A percentile compares a stretch with the other conserved stretches of the same genome.
Evolutionary conservation across 2,797 vertebrate species (phyloP).

Genomic region (Dendrocincla tyrannina): DNA sequence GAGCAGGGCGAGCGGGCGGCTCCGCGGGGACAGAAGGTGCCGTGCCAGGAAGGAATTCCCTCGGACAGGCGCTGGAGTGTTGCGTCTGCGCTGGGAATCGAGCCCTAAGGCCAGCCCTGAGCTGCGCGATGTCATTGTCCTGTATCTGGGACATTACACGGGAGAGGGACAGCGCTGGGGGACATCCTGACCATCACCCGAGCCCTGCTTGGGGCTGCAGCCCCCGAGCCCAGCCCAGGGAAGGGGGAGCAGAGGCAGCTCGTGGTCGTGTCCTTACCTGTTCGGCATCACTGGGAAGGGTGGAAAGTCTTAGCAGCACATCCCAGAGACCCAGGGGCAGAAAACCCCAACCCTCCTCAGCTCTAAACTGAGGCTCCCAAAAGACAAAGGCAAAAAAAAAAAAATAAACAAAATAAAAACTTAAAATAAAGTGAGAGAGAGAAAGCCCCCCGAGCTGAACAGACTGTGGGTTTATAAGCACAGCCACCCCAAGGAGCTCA

Average conservation of each 20-base stretch:
- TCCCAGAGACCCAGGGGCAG: background rate
- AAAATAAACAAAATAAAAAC: background rate
- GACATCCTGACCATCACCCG: rapidly evolving
- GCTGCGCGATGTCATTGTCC: background rate
- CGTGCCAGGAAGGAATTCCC: background rate
- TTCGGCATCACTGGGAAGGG: background rate
- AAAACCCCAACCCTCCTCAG: background rate
- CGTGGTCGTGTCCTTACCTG: background rate
- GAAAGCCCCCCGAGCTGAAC: rapidly evolving
- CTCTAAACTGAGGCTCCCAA: background rate
- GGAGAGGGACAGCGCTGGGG: background rate
- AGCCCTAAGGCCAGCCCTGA: background rate
- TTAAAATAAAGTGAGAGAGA: background rate
- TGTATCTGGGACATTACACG: background rate
- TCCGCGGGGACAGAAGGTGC: rapidly evolving
- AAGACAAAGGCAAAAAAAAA: background rate
- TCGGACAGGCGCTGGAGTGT: rapidly evolving
- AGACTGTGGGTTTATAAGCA: conserved; percentile 21
- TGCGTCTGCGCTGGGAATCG: background rate
- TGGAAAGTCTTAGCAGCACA: background rate
- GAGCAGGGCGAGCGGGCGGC: background rate
- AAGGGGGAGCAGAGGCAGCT: rapidly evolving
- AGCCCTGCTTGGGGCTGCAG: background rate
- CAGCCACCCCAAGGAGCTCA: background rate
- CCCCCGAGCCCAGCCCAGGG: background rate